Evolutionary conservation across 2,888 invertebrate genomes (phyloP).

Genomic region (Aquatica leii): DNA sequence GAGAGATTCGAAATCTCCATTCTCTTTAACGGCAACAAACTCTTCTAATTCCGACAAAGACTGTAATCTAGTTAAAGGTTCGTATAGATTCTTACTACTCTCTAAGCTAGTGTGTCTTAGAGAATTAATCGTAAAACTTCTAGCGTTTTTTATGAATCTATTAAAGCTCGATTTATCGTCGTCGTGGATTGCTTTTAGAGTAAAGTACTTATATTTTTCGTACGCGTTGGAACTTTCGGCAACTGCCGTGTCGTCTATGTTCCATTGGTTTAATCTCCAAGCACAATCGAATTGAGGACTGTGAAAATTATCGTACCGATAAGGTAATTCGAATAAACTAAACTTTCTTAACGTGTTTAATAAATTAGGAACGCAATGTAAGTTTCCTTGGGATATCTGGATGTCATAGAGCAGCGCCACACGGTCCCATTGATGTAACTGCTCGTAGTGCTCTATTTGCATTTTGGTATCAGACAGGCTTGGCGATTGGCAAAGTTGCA

Average conservation of each 20-base stretch:
- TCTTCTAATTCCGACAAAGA: slow-evolving; percentile 79
- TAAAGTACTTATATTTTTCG: slow-evolving; percentile 65
- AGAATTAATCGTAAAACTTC: slow-evolving; percentile 66
- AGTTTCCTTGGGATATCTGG: slow-evolving; percentile 60
- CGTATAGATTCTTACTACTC: slow-evolving; percentile 79
- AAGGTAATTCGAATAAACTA: slow-evolving; percentile 69
- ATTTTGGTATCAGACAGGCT: slow-evolving; percentile 70
- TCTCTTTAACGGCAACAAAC: slow-evolving; percentile 57
- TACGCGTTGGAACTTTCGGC: slow-evolving; percentile 46
- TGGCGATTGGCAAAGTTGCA: slow-evolving; percentile 78
- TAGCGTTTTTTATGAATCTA: slow-evolving; percentile 67
- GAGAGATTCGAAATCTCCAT: slow-evolving; percentile 55
- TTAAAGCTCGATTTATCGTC: slow-evolving; percentile 62
- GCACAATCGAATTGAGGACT: slow-evolving; percentile 79
- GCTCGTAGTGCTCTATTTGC: slow-evolving; percentile 73
- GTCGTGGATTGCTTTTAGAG: slow-evolving; percentile 66
- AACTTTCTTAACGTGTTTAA: slow-evolving; percentile 62
- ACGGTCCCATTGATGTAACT: slow-evolving; percentile 73
- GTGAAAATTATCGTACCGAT: slow-evolving; percentile 63
- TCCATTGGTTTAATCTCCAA: slow-evolving; percentile 77
- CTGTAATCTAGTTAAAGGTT: slow-evolving; percentile 73
- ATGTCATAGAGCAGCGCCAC: slow-evolving; percentile 71
- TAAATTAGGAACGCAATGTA: slow-evolving; percentile 48
- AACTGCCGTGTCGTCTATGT: slow-evolving; percentile 47
- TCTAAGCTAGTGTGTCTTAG: slow-evolving; percentile 77